These are phyloP conservation scores for Lathamus discolor DNA, from an alignment of 2,113 vertebrate genomes.

Conservation along the genomic window DNA sequence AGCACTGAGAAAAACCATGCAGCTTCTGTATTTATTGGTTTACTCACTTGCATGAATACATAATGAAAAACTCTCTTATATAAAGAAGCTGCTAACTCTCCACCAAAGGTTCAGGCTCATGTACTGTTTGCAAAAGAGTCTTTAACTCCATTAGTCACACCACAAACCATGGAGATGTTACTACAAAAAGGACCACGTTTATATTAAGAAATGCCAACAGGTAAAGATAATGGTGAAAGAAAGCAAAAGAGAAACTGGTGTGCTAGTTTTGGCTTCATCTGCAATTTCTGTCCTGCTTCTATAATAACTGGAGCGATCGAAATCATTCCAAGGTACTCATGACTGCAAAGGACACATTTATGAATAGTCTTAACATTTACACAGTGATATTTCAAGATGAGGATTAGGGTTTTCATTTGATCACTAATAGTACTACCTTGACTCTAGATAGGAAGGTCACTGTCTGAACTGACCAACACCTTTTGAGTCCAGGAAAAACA, in stretches of 20 bases:
- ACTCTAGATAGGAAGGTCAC: neutral
- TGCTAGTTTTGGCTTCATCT: neutral
- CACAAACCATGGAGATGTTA: neutral
- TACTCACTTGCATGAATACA: neutral
- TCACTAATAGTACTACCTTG: neutral
- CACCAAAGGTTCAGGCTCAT: neutral
- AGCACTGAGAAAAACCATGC: neutral
- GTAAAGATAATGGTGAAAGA: neutral
- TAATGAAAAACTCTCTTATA: neutral
- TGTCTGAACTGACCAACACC: neutral
- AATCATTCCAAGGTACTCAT: neutral
- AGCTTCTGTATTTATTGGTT: neutral
- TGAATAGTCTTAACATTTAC: neutral
- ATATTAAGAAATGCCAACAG: neutral
- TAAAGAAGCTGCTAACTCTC: neutral
- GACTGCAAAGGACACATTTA: neutral
- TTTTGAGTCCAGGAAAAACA: neutral
- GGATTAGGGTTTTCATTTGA: neutral
- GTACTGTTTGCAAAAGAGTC: neutral
- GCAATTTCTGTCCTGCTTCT: neutral
- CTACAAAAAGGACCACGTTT: neutral
- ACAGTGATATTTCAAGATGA: neutral
- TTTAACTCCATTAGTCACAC: neutral
- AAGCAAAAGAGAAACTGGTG: neutral
- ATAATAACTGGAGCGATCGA: neutral